These are phyloP conservation scores for Muraenolepis orangiensis DNA, from an alignment of 2,797 vertebrate genomes.

Conservation along the genomic window DNA sequence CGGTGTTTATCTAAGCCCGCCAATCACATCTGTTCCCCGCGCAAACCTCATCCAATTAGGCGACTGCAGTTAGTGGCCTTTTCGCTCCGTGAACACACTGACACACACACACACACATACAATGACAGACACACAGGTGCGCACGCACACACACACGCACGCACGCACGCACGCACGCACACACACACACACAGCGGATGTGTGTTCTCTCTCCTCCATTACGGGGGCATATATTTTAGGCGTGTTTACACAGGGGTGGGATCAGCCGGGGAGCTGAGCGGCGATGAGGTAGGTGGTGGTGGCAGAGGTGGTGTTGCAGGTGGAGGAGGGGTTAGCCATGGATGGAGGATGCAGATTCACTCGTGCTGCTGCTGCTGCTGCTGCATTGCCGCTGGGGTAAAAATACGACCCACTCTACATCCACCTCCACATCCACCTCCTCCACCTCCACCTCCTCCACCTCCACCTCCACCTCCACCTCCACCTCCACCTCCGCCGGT, in stretches of 20 bases:
- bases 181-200: constrained; percentile 10
- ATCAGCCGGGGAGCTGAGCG: constrained; percentile 59
- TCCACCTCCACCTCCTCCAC: constrained; percentile 37
- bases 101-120: constrained; percentile 26
- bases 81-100: constrained; percentile 49
- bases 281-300: constrained; percentile 36
- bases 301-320: too few species aligned
- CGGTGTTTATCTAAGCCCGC: constrained; percentile 55
- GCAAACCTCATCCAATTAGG: constrained; percentile 67
- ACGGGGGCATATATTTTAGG: constrained; percentile 69
- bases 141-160: not conserved
- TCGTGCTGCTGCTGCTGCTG: too few species aligned
- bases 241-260: constrained; percentile 58
- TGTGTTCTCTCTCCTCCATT: constrained; percentile 43
- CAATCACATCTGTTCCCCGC: constrained; percentile 59
- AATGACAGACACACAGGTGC: not conserved
- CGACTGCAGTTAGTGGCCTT: constrained; percentile 63
- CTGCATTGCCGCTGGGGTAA: constrained; percentile 48
- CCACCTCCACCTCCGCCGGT: constrained; percentile 24
- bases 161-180: not conserved
- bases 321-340: not conserved
- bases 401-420: constrained; percentile 61
- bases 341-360: constrained; percentile 62
- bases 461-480: constrained; percentile 43
- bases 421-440: constrained; percentile 39